Conservation (phyloP, 1,140 invertebrate species). For the Drosophila busckii region DNA sequence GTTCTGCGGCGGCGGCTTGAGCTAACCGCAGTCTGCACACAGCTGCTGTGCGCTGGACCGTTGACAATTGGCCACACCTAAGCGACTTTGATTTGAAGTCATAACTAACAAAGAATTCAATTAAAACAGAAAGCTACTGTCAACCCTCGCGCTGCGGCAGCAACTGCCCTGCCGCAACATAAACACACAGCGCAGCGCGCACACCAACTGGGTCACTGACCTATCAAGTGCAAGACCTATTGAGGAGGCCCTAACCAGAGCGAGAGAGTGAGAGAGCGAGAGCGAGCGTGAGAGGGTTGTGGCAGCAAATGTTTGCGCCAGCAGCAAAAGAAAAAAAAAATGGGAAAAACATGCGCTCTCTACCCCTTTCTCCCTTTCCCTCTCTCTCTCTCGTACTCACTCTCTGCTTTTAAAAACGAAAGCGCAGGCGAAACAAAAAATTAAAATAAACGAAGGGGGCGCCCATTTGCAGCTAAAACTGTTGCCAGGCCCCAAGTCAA, state of each 20-base stretch:
- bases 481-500: slow-evolving; percentile 40
- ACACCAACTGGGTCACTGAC: slow-evolving; percentile 69
- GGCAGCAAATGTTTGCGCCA: slow-evolving; percentile 56
- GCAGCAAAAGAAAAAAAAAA: slow-evolving; percentile 39
- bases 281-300: slow-evolving; percentile 35
- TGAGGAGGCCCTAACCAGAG: slow-evolving; percentile 39
- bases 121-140: slow-evolving; percentile 11
- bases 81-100: slow-evolving; percentile 25
- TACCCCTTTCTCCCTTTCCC: background rate
- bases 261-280: slow-evolving; percentile 11
- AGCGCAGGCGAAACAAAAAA: slow-evolving; percentile 67
- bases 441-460: slow-evolving; percentile 71
- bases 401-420: slow-evolving; percentile 44
- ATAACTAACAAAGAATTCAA: slow-evolving; percentile 17
- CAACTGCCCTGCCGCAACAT: slow-evolving; percentile 53
- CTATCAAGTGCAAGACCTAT: slow-evolving; percentile 74
- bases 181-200: slow-evolving; percentile 10
- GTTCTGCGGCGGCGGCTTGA: background rate
- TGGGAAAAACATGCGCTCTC: slow-evolving; percentile 6
- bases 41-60: slow-evolving; percentile 26
- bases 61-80: slow-evolving; percentile 24
- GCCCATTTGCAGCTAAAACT: slow-evolving; percentile 23
- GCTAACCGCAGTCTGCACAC: slow-evolving; percentile 39
- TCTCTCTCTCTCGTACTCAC: slow-evolving; percentile 13
- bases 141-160: slow-evolving; percentile 18